A percentile compares a stretch with the other conserved stretches of the same genome.
Evolutionary conservation across 2,888 invertebrate genomes (phyloP).

Genomic region (Andrena haemorrhoa): DNA sequence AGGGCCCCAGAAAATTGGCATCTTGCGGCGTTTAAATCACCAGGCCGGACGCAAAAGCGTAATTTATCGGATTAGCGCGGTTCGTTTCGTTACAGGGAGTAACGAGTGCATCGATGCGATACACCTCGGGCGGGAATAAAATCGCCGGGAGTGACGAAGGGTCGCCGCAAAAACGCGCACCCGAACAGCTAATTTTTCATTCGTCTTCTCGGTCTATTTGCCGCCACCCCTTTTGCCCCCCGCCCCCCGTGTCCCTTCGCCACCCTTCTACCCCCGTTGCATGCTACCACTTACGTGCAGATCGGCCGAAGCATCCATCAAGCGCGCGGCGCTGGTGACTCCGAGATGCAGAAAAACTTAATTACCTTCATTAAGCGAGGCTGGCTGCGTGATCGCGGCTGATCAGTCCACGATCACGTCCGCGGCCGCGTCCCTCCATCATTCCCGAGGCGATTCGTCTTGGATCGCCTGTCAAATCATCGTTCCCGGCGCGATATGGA

Average conservation of each 20-base stretch:
- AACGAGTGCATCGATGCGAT: conserved; percentile 70
- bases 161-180: conserved; percentile 68
- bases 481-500: conserved; percentile 37
- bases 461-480: conserved; percentile 64
- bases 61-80: conserved; percentile 60
- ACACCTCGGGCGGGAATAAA: conserved; percentile 70
- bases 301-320: conserved; percentile 80
- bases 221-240: conserved; percentile 24
- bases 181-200: conserved; percentile 79
- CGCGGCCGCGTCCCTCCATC: conserved; percentile 49
- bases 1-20: conserved; percentile 23
- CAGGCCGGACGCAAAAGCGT: conserved; percentile 33
- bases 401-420: conserved; percentile 67
- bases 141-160: conserved; percentile 71
- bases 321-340: conserved; percentile 73
- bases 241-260: conserved; percentile 18
- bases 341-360: conserved; percentile 83
- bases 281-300: conserved; percentile 75
- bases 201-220: conserved; percentile 74
- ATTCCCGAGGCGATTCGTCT: conserved; percentile 60
- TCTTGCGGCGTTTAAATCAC: conserved; percentile 46
- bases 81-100: conserved; percentile 55
- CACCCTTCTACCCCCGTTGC: conserved; percentile 46
- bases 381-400: conserved; percentile 72
- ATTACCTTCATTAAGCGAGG: conserved; percentile 84